Evolutionary conservation across 2,888 invertebrate genomes (phyloP).

Genomic region (Steinernema carpocapsae): DNA sequence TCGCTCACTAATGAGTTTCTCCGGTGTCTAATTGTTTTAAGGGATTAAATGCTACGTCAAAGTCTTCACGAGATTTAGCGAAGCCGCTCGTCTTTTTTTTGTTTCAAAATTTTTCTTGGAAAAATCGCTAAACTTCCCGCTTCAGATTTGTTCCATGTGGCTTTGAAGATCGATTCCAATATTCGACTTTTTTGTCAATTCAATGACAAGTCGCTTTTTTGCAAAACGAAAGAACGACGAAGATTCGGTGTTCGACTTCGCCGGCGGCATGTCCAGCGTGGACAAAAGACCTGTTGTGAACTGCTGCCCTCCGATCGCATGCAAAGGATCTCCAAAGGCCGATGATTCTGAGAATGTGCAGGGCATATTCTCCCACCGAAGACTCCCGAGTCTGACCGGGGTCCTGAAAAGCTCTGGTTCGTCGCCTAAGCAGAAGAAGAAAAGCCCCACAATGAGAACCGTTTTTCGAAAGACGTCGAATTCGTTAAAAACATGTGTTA

Average conservation of each 20-base stretch:
- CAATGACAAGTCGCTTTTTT: neutral
- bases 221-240: neutral
- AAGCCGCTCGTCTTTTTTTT: too few relatives aligned
- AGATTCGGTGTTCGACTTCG: neutral
- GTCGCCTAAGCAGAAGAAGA: neutral
- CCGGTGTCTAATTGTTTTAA: neutral
- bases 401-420: too few relatives aligned
- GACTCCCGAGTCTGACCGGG: too few relatives aligned
- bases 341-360: neutral
- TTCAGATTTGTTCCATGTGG: too few relatives aligned
- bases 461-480: slow-evolving; percentile 8
- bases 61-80: too few relatives aligned
- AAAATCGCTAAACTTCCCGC: too few relatives aligned
- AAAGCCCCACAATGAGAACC: neutral
- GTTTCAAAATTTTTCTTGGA: too few relatives aligned
- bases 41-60: neutral
- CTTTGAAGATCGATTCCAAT: too few relatives aligned
- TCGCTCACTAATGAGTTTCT: slow-evolving; percentile 17
- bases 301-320: neutral
- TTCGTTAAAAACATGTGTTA: neutral
- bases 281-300: neutral
- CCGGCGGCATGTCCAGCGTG: neutral
- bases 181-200: neutral
- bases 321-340: neutral
- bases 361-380: too few relatives aligned